These are phyloP conservation scores for Agrotis clavis DNA, from an alignment of 2,888 invertebrate genomes.

Conservation along the genomic window DNA sequence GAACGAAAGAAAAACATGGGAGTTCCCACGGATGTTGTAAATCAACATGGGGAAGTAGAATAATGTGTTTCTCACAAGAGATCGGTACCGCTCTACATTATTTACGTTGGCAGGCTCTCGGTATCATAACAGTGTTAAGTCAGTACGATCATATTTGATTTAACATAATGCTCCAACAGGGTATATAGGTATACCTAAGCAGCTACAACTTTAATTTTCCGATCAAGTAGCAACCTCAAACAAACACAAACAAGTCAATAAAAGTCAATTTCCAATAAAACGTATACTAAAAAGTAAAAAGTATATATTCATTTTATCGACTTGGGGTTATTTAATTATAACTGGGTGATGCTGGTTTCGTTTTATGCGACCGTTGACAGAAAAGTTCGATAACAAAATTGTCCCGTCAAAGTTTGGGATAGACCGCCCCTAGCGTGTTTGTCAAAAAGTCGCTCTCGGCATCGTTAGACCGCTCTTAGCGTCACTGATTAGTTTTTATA, in stretches of 20 bases:
- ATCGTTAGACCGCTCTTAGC: slow-evolving; percentile 80
- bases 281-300: slow-evolving; percentile 53
- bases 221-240: slow-evolving; percentile 26
- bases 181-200: neutral
- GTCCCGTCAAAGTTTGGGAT: slow-evolving; percentile 71
- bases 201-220: slow-evolving; percentile 24
- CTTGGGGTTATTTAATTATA: slow-evolving; percentile 73
- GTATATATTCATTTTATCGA: slow-evolving; percentile 63
- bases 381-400: slow-evolving; percentile 80
- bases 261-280: slow-evolving; percentile 55
- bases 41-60: slow-evolving; percentile 41
- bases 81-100: slow-evolving; percentile 24
- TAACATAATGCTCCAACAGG: slow-evolving; percentile 5
- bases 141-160: slow-evolving; percentile 25
- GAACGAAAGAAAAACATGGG: slow-evolving; percentile 43
- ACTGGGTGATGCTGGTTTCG: slow-evolving; percentile 70
- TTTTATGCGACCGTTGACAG: slow-evolving; percentile 76
- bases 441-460: slow-evolving; percentile 79
- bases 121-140: slow-evolving; percentile 30
- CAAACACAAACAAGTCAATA: slow-evolving; percentile 50
- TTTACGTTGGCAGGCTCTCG: slow-evolving; percentile 19
- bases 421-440: slow-evolving; percentile 75
- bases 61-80: slow-evolving; percentile 46
- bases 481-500: slow-evolving; percentile 84
- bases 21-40: slow-evolving; percentile 46